Evolutionary conservation across 1,140 invertebrate genomes (phyloP), one percentile per base, ranked within the genome.

Genomic region (Coptotermes formosanus): DNA sequence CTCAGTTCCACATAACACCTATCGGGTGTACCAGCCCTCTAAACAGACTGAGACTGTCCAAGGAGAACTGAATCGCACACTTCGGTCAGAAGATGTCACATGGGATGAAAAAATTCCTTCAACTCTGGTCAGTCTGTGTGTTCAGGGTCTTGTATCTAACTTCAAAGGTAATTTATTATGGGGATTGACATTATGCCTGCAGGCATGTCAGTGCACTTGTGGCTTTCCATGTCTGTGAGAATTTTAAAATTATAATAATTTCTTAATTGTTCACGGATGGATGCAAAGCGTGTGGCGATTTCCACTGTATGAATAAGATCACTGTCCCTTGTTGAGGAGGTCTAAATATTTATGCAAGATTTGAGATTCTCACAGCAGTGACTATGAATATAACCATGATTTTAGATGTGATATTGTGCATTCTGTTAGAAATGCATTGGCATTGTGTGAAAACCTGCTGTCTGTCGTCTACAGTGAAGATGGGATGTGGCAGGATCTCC

Each of bases 61-160:
- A 25, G 82, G 43, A 30, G 82, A 83, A 52, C 7, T 45, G 30
- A 83, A 83, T 52, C 82, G 82, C 25, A 30, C n/a, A 30, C n/a
- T 83, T 52, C 82, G 82, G 8, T 43, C 82, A 52, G 82, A 83
- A 83, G 82, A 83, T 83, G 82, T 32, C 32, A 32, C 23, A 52
- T 83, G 82, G 82, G 82, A 83, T n/a, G 19, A 32, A 52, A 30
- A 83, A 2, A 25, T 83, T 25, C 32, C 32, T 4, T 32, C 82
- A 52, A 45, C n/a, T 8, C 32, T 83, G 32, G 82, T 14, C 8
- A 75, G 25, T 9, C n/a, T 75, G 64, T 83, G 64, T 75, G 25
- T 75, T 30, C 25, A 75, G 64, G 9, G 3, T 75, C 64, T 75
- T 25, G 64, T 30, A 30, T 75, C 64, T 8, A n/a, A 75, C 6